Base-by-base conservation (phyloP, 2,888 invertebrate genomes). In the Priocnemis perturbator region DNA sequence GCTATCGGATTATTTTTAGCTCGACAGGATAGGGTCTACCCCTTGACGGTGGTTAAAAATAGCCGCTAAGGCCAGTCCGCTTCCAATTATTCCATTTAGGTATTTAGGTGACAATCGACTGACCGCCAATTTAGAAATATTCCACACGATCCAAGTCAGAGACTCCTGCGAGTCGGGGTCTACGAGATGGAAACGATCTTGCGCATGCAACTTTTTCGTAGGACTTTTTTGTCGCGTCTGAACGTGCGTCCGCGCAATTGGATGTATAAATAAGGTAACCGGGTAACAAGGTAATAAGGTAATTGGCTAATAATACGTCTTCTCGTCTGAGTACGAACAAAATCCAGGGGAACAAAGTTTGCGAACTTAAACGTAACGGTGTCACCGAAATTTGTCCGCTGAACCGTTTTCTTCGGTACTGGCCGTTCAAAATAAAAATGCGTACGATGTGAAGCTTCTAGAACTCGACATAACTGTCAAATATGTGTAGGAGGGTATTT, bases 51-150 rank as follows among this genome's bases (percentile, higher is more conserved):
- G 64, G 74, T 86, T 88, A 88, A 87, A 88, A 88, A 88, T 88
- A 88, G 78, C 81, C 74, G 60, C 82, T 87, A 85, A 87, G 85
- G 84, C 86, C 88, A 88, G 88, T 88, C 85, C 87, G 84, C 78
- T 75, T 78, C 79, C 87, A 87, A 89, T 89, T 87, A 88, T 87
- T 84, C 85, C 84, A 88, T 88, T 86, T 85, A 88, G 84, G 85
- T 86, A 88, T 88, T 88, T 86, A 87, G 87, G 85, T 88, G 87
- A 87, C 87, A 87, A 87, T 86, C 87, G 86, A 85, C 84, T 83
- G 81, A 86, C 81, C 85, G 85, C 76, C 87, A 87, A 86, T 88
- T 88, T 86, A 85, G 85, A 88, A 86, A 86, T 86, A 87, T 88
- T 87, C 87, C 85, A 82, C 76, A 76, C 81, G 82, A 76, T 82